Base-by-base conservation (phyloP, 2,113 vertebrate genomes). In the Gymnogyps californianus region DNA sequence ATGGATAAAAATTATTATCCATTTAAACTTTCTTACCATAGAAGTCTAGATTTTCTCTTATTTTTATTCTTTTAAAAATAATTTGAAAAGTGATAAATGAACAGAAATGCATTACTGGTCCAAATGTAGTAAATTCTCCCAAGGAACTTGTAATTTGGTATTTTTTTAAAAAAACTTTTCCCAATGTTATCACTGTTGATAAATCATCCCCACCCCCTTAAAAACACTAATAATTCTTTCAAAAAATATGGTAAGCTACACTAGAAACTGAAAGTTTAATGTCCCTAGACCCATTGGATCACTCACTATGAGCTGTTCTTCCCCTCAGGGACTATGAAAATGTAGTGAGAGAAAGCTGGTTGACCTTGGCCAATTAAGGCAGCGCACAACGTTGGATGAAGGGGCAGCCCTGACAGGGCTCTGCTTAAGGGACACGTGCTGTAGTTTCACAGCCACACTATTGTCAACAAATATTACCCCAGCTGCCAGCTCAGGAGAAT, bases 301-400 rank as follows among this genome's bases (percentile, higher is more conserved):
- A 47, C n/a, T 95, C 58, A 36, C 10, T 72, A 54, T 38, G 61
- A 92, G 79, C 42, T 29, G 2, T 62, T 92, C 38, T 76, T 89
- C 31, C 76, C 89, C 86, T 82, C 47, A 26, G 91, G 94, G 92
- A 84, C 70, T 72, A 64, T 71, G 42, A 79, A 96, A 91, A 72
- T 42, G 13, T 67, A 55, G 55, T 87, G 81, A 90, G 75, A 95
- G 79, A 81, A 91, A 92, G 40, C 40, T 72, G n/a, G 59, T 90
- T 98, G 97, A 98, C 96, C 97, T 97, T 83, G 8, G 49, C 90
- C 97, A 98, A 96, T 98, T 98, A 98, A 83, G 65, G 46, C 51
- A 72, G 75, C 1, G 2, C 51, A 74, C 3, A 22, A 31, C 2
- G 12, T 38, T 69, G 93, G 66, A 59, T 66, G 80, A 94, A 82